Percentiles rank a stretch among this genome's conserved stretches.
phyloP scores from a whole-genome alignment of 2,888 invertebrate genomes.

The Troilus luridus region DNA sequence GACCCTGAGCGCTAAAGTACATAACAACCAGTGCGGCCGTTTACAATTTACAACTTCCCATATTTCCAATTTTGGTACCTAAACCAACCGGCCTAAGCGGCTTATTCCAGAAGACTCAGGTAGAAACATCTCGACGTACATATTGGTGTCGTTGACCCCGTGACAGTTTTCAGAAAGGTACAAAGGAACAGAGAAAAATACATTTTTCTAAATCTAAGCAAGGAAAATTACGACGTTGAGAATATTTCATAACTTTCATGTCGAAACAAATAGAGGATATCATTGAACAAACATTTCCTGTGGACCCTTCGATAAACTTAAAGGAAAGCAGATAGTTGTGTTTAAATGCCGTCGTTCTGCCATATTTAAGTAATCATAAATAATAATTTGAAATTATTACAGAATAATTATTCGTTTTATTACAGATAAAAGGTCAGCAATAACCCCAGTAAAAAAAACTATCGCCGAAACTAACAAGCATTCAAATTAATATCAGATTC shows the following conservation, averaged over 20 bases:
- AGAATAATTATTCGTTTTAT: no score
- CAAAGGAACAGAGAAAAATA: neutral
- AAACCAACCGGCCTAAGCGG: neutral
- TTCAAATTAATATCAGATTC: no score
- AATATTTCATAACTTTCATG: conserved; percentile 21
- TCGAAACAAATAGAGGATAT: neutral
- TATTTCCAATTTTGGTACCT: neutral
- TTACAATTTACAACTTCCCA: neutral
- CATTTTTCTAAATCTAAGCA: neutral
- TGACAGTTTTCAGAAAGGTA: neutral
- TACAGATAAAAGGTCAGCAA: no score
- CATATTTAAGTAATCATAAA: neutral
- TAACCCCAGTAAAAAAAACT: no score
- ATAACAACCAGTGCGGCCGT: neutral
- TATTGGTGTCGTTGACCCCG: neutral
- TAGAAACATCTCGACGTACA: neutral
- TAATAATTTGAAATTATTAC: neutral
- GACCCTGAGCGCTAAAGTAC: neutral
- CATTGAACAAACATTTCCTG: neutral
- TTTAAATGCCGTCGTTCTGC: neutral
- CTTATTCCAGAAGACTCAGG: neutral
- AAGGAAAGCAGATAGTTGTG: neutral
- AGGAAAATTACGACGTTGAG: neutral
- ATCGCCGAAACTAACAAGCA: no score
- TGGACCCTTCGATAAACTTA: neutral